Conservation (phyloP, 2,113 vertebrate genomes). For the zebrafish (Danio rerio) region DNA sequence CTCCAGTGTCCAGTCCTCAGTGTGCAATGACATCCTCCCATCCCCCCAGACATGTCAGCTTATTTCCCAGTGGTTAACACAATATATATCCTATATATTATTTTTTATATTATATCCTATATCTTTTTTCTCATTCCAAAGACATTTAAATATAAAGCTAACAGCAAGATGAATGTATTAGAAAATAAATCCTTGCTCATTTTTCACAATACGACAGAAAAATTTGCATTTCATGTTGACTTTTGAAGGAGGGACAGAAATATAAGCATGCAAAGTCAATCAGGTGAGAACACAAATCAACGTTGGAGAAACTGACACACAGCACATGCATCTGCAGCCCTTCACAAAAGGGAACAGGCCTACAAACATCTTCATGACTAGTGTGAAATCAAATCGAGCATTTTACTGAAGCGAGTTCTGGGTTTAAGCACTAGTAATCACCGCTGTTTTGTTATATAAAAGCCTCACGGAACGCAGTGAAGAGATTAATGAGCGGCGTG, state of each 20-base stretch:
- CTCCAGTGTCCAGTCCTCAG: too few relatives aligned
- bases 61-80: too few relatives aligned
- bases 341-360: conserved; percentile 8
- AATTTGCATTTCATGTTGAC: neutral
- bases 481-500: conserved; percentile 1
- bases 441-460: neutral
- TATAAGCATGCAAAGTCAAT: neutral
- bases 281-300: neutral
- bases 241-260: neutral
- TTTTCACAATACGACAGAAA: neutral
- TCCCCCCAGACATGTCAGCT: too few relatives aligned
- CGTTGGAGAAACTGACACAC: neutral
- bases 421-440: neutral
- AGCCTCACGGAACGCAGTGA: neutral
- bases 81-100: too few relatives aligned
- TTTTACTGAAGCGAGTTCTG: neutral
- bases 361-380: neutral
- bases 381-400: neutral
- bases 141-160: too few relatives aligned
- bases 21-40: too few relatives aligned
- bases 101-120: too few relatives aligned
- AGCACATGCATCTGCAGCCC: conserved; percentile 5
- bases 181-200: neutral
- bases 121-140: too few relatives aligned
- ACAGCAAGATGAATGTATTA: too few relatives aligned